Conservation (phyloP, 1,140 invertebrate species). For the Epicauta chinensis region DNA sequence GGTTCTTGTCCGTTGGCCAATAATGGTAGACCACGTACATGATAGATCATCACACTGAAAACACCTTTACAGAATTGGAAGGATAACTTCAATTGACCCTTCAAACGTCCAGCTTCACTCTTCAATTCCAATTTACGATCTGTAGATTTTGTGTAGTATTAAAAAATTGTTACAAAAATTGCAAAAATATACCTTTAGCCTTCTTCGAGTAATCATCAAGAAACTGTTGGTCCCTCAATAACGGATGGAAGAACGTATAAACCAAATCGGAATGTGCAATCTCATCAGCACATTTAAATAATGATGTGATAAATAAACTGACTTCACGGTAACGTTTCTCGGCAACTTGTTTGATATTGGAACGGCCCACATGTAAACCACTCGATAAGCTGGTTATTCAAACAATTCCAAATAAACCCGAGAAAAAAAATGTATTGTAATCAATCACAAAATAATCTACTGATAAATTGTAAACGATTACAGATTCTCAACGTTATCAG, state of each 20-base stretch:
- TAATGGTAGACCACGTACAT: conserved; percentile 75
- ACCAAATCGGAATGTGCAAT: conserved; percentile 93
- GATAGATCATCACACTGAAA: conserved; percentile 81
- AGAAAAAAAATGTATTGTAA: conserved; percentile 1
- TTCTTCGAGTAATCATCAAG: conserved; percentile 56
- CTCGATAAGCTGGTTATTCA: conserved; percentile 71
- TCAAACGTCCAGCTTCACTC: conserved; percentile 33
- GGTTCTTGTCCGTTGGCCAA: conserved; percentile 70
- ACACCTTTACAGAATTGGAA: conserved; percentile 75
- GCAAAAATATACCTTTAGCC: conserved; percentile 52
- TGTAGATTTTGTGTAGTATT: conserved; percentile 1
- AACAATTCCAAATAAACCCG: conserved; percentile 34
- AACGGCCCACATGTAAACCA: conserved; percentile 78
- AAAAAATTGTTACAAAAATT: neutral
- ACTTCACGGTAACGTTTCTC: conserved; percentile 83
- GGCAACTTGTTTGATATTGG: conserved; percentile 91
- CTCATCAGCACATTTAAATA: conserved; percentile 85
- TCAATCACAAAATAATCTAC: neutral
- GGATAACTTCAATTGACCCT: conserved; percentile 57
- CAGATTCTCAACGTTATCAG: too few species aligned
- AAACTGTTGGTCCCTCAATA: conserved; percentile 85
- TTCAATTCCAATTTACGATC: conserved; percentile 16
- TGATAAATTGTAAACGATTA: too few species aligned
- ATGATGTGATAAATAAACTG: conserved; percentile 75
- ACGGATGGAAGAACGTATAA: conserved; percentile 96